Conservation (phyloP, 2,888 invertebrate species). For the Deladenus siricidicola region DNA sequence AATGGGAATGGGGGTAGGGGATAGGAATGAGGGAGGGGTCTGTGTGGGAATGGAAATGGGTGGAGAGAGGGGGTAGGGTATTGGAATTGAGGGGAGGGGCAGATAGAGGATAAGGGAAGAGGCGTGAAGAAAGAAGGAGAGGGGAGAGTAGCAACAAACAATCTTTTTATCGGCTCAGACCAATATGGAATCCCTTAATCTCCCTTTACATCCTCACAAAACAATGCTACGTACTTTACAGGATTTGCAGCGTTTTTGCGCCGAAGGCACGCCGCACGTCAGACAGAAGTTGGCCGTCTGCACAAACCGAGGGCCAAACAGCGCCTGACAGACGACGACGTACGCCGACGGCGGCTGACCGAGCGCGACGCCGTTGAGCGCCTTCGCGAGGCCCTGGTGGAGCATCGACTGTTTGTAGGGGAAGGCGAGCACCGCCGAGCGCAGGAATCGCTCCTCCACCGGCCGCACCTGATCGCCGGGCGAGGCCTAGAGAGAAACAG, state of each 20-base stretch:
- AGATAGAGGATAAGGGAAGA: no score
- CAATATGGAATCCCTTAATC: no score
- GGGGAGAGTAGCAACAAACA: no score
- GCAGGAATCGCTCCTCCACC: conserved; percentile 65
- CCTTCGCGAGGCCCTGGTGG: conserved; percentile 65
- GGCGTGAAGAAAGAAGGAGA: no score
- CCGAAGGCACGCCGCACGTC: conserved; percentile 79
- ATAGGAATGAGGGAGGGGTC: no score
- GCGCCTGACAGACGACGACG: conserved; percentile 41
- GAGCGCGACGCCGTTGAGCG: conserved; percentile 28
- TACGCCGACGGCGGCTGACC: conserved; percentile 42
- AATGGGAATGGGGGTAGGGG: no score
- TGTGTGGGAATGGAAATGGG: no score
- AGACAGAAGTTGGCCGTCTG: conserved; percentile 61
- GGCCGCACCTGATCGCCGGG: conserved; percentile 48
- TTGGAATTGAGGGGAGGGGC: no score
- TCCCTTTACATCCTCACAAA: no score
- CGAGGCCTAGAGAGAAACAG: background rate
- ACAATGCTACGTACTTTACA: conserved; percentile 64
- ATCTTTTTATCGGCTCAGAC: no score
- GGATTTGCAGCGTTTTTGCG: conserved; percentile 83
- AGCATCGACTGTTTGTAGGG: conserved; percentile 81
- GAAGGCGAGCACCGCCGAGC: conserved; percentile 79
- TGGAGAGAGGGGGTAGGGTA: no score
- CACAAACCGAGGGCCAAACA: conserved; percentile 48